Percentiles rank a stretch among this genome's conserved stretches.
Evolutionary conservation across 2,113 vertebrate species (phyloP).

Genomic region (Eonycteris spelaea): DNA sequence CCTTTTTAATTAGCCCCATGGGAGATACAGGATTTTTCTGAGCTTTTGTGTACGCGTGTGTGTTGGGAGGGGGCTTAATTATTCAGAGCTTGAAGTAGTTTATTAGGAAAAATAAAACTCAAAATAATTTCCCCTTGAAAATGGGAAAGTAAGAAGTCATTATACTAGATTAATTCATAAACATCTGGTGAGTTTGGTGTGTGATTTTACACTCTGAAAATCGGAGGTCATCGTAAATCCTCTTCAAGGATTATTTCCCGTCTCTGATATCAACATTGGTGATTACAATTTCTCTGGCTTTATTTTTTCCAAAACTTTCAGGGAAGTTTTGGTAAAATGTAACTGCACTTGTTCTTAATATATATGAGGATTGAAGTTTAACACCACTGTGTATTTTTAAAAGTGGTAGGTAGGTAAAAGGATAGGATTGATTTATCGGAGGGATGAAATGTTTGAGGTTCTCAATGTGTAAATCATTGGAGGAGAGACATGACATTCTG

Average conservation of each 20-base stretch:
- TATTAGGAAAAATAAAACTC: constrained; percentile 48
- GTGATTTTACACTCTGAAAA: background rate
- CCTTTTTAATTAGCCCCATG: constrained; percentile 82
- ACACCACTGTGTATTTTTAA: background rate
- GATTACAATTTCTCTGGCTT: background rate
- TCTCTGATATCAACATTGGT: background rate
- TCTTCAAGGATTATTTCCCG: background rate
- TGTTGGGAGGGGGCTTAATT: constrained; percentile 54
- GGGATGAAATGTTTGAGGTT: background rate
- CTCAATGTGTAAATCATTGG: background rate
- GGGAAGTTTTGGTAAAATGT: background rate
- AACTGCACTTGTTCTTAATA: background rate
- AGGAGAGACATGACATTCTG: background rate
- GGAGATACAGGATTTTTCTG: constrained; percentile 74
- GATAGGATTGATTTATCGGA: background rate
- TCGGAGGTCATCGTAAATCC: background rate
- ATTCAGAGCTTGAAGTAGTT: constrained; percentile 62
- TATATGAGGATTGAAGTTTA: background rate
- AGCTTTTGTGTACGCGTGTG: constrained; percentile 53
- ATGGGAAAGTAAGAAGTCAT: background rate
- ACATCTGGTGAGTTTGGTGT: background rate
- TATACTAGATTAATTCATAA: background rate
- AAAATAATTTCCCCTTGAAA: constrained; percentile 57
- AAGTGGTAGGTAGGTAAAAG: background rate
- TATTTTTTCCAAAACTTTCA: background rate